A percentile compares a stretch with the other conserved stretches of the same genome.
phyloP scores from a whole-genome alignment of 2,113 vertebrate genomes.

The Platichthys flesus region DNA sequence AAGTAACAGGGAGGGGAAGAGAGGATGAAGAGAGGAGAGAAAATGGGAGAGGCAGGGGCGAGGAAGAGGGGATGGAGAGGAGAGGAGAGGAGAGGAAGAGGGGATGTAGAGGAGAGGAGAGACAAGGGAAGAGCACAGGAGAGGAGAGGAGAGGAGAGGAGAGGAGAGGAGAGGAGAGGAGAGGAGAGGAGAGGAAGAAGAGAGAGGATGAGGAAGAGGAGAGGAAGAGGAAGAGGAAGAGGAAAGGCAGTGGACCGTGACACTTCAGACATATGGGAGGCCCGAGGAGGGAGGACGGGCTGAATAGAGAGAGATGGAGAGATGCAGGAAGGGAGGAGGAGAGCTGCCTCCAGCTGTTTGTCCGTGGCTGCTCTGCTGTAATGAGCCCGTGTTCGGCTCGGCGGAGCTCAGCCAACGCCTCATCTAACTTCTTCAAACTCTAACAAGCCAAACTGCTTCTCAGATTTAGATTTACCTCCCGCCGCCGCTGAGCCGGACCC shows the following conservation, averaged over 20 bases:
- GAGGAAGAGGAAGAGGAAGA: neutral
- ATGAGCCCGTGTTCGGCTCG: constrained; percentile 80
- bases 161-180: neutral
- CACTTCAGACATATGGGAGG: constrained; percentile 70
- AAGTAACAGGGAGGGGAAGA: too few species aligned
- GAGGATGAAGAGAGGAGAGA: too few species aligned
- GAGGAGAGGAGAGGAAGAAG: neutral
- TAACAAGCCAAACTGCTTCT: constrained; percentile 80
- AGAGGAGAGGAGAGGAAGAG: too few species aligned
- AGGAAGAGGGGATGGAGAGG: too few species aligned
- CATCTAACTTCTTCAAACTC: constrained; percentile 81
- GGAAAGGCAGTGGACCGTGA: constrained; percentile 44
- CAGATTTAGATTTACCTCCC: constrained; percentile 79
- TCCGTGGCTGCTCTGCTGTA: constrained; percentile 76
- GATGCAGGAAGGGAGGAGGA: constrained; percentile 57
- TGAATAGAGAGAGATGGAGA: constrained; percentile 57
- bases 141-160: too few species aligned
- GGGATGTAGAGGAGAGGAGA: too few species aligned
- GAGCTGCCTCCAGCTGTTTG: constrained; percentile 81
- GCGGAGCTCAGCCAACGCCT: constrained; percentile 75
- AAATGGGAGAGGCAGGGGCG: too few species aligned
- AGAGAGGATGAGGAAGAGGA: neutral
- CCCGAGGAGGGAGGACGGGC: constrained; percentile 51
- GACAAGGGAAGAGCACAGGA: too few species aligned
- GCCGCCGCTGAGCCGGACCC: constrained; percentile 57